Evolutionary conservation across 1,140 invertebrate species (phyloP), one percentile per base, ranked within the genome.

Genomic region (Halotydeus destructor): DNA sequence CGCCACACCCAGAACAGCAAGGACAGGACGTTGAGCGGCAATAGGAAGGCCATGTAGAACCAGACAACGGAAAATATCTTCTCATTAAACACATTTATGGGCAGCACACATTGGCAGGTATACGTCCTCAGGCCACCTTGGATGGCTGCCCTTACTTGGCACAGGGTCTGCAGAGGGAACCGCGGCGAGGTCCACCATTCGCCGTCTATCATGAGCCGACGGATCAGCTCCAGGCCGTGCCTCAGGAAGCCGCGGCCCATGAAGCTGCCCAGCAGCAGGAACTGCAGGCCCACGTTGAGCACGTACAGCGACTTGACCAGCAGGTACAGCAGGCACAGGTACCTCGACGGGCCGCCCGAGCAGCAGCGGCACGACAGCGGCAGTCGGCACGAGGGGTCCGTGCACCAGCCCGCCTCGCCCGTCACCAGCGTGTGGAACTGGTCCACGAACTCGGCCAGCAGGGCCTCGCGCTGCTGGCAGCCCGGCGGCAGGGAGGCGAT

Each of bases 41-140:
- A 48, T 12, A 60, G 43, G 38, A 60, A 46, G 11, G 57, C 60
- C 31, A 61, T 51, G 50, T 58, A 62, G 45, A 62, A 62, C 60
- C 60, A 62, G 28, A 62, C 53, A 38, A 62, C 55, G 3, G 56
- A 56, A 44, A 65, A 67, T 43, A 68, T 66, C 50, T 68, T 68
- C 51, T 67, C 66, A 51, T 67, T 67, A 55, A 68, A 67, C 23
- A 68, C 56, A 47, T 68, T 68, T 49, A 67, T 67, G 21, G 65
- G 65, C 42, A 68, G 52, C 14, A 66, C 64, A 46, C 66, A 68
- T 48, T 66, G 65, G 22, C 59, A 61, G n/a, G 56, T 58, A 51
- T 60, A 61, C 19, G 55, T 54, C 21, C 56, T 51, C 9, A 61
- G 50, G 5, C 57, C 55, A 6, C 59, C 59, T 44, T 59, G 57